These are phyloP conservation scores for Adelognathus sp. DNA, from an alignment of 2,888 invertebrate genomes.

Conservation along the genomic window DNA sequence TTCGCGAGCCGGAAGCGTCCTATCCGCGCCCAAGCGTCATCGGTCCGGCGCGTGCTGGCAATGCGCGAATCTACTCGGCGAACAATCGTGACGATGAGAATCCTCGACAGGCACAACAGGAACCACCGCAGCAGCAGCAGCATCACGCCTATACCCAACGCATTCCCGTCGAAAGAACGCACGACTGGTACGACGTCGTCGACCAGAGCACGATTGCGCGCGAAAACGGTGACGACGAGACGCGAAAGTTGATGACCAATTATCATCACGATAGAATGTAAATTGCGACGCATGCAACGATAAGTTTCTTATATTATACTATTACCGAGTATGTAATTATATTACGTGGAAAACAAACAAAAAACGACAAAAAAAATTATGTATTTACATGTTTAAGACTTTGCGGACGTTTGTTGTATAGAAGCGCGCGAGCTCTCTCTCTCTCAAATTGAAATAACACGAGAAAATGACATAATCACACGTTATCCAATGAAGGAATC, in stretches of 20 bases:
- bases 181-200: slow-evolving; percentile 65
- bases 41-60: not conserved
- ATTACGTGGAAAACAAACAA: slow-evolving; percentile 34
- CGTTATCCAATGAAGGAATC: not conserved
- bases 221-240: slow-evolving; percentile 60
- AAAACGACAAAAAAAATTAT: too few species aligned
- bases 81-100: not conserved
- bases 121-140: not conserved
- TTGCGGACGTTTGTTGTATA: slow-evolving; percentile 65
- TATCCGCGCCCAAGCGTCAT: slow-evolving; percentile 26
- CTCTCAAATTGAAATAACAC: not conserved
- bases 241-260: slow-evolving; percentile 63
- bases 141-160: slow-evolving; percentile 50
- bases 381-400: slow-evolving; percentile 33
- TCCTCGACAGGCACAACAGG: not conserved
- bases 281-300: slow-evolving; percentile 16
- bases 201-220: slow-evolving; percentile 62
- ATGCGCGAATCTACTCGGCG: slow-evolving; percentile 33
- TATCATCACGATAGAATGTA: slow-evolving; percentile 48
- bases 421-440: slow-evolving; percentile 65
- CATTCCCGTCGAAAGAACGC: slow-evolving; percentile 49
- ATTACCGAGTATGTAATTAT: slow-evolving; percentile 28
- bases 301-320: slow-evolving; percentile 32
- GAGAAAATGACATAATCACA: not conserved
- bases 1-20: slow-evolving; percentile 34